These are phyloP conservation scores for Tricholaema leucomelas DNA, from an alignment of 2,113 vertebrate genomes.

Conservation along the genomic window DNA sequence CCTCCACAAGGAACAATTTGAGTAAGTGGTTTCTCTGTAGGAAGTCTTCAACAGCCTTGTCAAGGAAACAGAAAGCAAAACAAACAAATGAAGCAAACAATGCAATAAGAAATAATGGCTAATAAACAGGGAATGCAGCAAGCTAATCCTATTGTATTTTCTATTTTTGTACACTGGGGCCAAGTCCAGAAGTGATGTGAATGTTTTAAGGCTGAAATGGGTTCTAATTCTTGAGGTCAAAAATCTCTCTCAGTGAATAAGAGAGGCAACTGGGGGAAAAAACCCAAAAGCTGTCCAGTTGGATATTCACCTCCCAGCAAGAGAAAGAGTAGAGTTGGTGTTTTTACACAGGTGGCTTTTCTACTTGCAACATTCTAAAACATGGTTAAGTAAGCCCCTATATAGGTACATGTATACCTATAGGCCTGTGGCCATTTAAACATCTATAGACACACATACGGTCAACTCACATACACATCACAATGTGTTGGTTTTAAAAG, in stretches of 20 bases:
- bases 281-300: background rate
- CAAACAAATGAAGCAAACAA: conserved; percentile 24
- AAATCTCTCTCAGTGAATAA: background rate
- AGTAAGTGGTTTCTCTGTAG: conserved; percentile 37
- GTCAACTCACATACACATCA: background rate
- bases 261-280: background rate
- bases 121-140: conserved; percentile 25
- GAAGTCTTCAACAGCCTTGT: conserved; percentile 23
- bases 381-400: fast-evolving
- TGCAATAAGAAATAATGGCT: conserved; percentile 29
- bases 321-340: background rate
- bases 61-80: conserved; percentile 50
- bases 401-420: too few species aligned
- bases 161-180: background rate
- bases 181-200: conserved; percentile 5
- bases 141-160: conserved; percentile 36
- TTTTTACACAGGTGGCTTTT: background rate
- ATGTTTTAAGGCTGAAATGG: conserved; percentile 17
- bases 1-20: conserved; percentile 34
- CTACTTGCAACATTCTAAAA: background rate
- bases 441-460: background rate
- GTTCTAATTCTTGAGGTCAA: conserved; percentile 9
- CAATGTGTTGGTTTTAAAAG: background rate
- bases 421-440: too few species aligned
- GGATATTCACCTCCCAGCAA: background rate